Percentiles rank a stretch among this genome's conserved stretches.
Conservation (phyloP, 2,797 vertebrate species). For the Chanos chanos region DNA sequence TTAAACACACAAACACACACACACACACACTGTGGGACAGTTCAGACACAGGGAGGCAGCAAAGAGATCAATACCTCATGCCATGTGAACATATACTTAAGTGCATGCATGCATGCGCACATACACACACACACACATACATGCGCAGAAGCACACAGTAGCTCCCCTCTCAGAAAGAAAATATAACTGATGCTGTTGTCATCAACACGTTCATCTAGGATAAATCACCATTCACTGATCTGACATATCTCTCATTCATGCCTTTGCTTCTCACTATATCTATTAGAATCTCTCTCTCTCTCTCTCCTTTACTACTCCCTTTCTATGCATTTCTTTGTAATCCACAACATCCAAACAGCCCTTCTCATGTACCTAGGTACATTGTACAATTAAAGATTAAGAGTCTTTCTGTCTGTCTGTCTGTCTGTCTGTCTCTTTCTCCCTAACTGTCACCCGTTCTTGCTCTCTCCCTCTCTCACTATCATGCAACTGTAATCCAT, state of each 20-base stretch:
- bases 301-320: slow-evolving; percentile 2
- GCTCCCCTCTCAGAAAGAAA: too few species aligned
- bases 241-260: slow-evolving; percentile 26
- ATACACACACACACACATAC: too few species aligned
- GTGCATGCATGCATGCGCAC: too few species aligned
- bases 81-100: too few species aligned
- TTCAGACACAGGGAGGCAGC: too few species aligned
- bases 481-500: slow-evolving; percentile 56
- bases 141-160: too few species aligned
- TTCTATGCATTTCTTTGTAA: slow-evolving; percentile 2
- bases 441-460: slow-evolving; percentile 52
- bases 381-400: slow-evolving; percentile 43
- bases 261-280: slow-evolving; percentile 6
- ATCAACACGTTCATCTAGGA: slow-evolving; percentile 4
- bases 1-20: too few species aligned
- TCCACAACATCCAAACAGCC: slow-evolving; percentile 4
- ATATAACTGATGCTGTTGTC: slow-evolving; percentile 15
- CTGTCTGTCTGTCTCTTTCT: slow-evolving; percentile 50
- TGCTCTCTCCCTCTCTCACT: slow-evolving; percentile 51
- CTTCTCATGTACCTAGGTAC: slow-evolving; percentile 18
- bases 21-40: too few species aligned
- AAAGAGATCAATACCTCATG: too few species aligned
- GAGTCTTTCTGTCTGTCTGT: slow-evolving; percentile 22
- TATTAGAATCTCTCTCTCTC: neutral
- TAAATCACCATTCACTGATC: slow-evolving; percentile 17